Percentiles rank a stretch among this genome's conserved stretches.
phyloP scores from a whole-genome alignment of 2,888 invertebrate genomes.

The Cremastobaeus sp. region DNA sequence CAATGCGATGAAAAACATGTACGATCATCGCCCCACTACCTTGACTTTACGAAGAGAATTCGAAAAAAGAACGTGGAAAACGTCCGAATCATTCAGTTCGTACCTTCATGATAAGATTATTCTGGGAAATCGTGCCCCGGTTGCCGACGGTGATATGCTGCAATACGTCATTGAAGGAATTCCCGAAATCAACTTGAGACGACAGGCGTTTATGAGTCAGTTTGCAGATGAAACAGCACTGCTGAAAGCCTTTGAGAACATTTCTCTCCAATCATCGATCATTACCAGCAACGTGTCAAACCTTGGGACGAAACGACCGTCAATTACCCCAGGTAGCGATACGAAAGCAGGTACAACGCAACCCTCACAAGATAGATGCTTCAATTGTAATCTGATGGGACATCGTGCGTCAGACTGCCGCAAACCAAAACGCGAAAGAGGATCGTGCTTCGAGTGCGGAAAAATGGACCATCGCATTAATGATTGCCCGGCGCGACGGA shows the following conservation, averaged over 20 bases:
- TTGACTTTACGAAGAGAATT: slow-evolving; percentile 49
- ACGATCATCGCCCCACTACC: slow-evolving; percentile 46
- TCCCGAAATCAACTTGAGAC: slow-evolving; percentile 30
- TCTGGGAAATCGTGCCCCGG: slow-evolving; percentile 53
- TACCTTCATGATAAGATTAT: slow-evolving; percentile 60
- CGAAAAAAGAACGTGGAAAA: slow-evolving; percentile 53
- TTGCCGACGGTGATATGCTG: slow-evolving; percentile 46
- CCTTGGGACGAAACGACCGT: too few relatives aligned
- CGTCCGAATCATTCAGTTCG: slow-evolving; percentile 44
- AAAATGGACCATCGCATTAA: slow-evolving; percentile 7
- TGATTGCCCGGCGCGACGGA: slow-evolving; percentile 23
- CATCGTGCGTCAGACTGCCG: background rate
- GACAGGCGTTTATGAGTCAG: slow-evolving; percentile 50
- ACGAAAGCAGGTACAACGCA: background rate
- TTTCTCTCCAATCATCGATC: background rate
- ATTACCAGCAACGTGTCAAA: too few relatives aligned
- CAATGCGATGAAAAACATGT: slow-evolving; percentile 28
- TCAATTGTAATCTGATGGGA: slow-evolving; percentile 8
- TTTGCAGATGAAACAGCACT: slow-evolving; percentile 28
- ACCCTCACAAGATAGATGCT: background rate
- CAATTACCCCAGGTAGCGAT: too few relatives aligned
- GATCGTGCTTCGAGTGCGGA: slow-evolving; percentile 29
- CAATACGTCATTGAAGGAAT: slow-evolving; percentile 59
- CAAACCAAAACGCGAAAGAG: slow-evolving; percentile 6
- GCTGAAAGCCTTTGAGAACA: slow-evolving; percentile 19